Evolutionary conservation across 30 jellyfish, hydroid and myxozoan species (phyloP), one percentile per base, ranked within the genome.

Genomic region (Pelagia noctiluca): DNA sequence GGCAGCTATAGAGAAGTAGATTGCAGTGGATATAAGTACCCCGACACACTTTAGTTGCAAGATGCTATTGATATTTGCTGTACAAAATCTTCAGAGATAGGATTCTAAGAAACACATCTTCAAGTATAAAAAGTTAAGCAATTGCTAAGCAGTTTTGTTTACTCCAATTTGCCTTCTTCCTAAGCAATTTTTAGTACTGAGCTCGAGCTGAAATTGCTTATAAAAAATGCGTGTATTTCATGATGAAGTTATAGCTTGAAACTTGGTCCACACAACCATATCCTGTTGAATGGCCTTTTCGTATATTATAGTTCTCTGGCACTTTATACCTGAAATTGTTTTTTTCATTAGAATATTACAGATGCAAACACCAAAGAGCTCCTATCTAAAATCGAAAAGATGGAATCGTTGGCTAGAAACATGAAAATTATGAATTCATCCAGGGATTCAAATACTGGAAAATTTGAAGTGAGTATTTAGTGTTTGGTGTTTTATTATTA

Each of bases 381-480:
- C 19, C n/a, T 52, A 12, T 7, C 67, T 8, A 80, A 80, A 22
- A 21, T 80, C 62, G 32, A 32, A 2, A 50, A 48, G 65, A 30
- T 66, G 29, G 90, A 46, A 28, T 25, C 83, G 19, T 23, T 80
- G 83, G 83, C 83, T 2, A 34, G 60, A 42, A 76, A 80, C 76
- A 49, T 50, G 33, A 67, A 64, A 19, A 83, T 80, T 1, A 33
- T 1, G 10, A 63, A 32, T 50, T 22, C 90, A 0, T 36, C 66
- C 32, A 26, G 66, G 60, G 71, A 80, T 28, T 18, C 57, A 19
- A 64, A 57, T 7, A 7, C 90, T 3, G 62, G 57, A 11, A 80
- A 83, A 42, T 80, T 80, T 80, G 90, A 80, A 25, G 90, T 80
- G 52, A 64, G 90, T 62, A 12, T 2, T 76, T 50, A 30, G 1